Base-by-base conservation (phyloP, 1,140 invertebrate species). In the Drosophila fuyamai region DNA sequence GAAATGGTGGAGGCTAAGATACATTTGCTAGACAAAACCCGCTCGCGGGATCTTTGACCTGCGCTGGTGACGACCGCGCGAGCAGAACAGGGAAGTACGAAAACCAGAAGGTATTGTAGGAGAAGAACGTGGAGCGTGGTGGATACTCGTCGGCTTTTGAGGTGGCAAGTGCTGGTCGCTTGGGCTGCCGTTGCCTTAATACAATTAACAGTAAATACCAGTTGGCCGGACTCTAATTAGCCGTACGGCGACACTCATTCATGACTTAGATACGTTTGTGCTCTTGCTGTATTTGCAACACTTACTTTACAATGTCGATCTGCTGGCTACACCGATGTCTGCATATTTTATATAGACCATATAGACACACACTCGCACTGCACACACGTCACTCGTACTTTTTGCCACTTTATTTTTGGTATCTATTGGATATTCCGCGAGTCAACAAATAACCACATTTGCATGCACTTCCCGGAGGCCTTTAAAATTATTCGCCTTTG, bases 31-130 rank as follows among this genome's bases (percentile, higher is more conserved):
- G 84, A 89, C 80, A 83, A 84, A 89, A 86, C 83, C 86, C 63
- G 83, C 83, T 86, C 86, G 81, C 82, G 84, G 84, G 84, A 89
- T 89, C 84, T 89, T 89, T 89, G 84, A 89, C 84, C 84, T 89
- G 81, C 55, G 63, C 76, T 88, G 83, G 80, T 86, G 84, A 88
- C 83, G 83, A 88, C 83, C 83, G 80, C 59, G 50, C 47, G 81
- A 81, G 82, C 65, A 65, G 73, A 54, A 48, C 67, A 71, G 67
- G 44, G 51, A 13, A 55, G 48, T 50, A 53, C 36, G 40, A 44
- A 35, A 48, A 35, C n/a, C 48, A 51, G 48, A 51, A 51, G 48
- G 27, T 35, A 32, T n/a, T 8, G 60, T 54, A 62, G 63, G 58
- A 55, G 58, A 67, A 77, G 72, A 84, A 82, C 81, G 81, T 86